phyloP scores from a whole-genome alignment of 2,113 vertebrate genomes.

The Hyla sarda region DNA sequence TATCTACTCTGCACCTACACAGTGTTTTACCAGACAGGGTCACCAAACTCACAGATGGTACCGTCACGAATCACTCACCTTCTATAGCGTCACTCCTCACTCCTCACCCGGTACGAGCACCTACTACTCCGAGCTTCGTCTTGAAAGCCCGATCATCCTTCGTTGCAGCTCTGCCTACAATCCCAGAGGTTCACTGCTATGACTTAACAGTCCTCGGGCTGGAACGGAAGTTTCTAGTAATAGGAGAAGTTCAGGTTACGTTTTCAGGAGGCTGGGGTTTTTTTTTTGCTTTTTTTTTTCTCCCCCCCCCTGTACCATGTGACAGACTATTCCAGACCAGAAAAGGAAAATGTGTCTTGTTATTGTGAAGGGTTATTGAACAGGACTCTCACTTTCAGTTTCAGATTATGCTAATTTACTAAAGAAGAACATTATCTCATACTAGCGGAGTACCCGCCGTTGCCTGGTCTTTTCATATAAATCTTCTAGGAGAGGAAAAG shows the following conservation, averaged over 20 bases:
- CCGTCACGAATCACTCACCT: conserved; percentile 7
- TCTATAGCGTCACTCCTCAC: neutral
- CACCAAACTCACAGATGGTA: too few relatives aligned
- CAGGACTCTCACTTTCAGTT: too few relatives aligned
- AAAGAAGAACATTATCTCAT: too few relatives aligned
- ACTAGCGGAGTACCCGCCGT: too few relatives aligned
- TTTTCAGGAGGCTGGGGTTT: conserved; percentile 65
- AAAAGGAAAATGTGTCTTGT: neutral
- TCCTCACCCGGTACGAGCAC: neutral
- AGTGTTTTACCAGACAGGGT: neutral
- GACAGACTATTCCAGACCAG: conserved; percentile 46
- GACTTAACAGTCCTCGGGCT: conserved; percentile 57
- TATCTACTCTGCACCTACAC: neutral
- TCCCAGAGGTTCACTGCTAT: conserved; percentile 36
- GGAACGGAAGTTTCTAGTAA: conserved; percentile 66
- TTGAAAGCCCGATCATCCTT: neutral
- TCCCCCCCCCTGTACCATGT: conserved; percentile 62
- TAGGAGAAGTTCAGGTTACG: conserved; percentile 67
- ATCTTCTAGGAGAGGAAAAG: too few relatives aligned
- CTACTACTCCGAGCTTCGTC: neutral
- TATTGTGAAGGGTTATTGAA: neutral
- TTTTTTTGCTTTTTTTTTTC: too few relatives aligned
- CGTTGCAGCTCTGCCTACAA: neutral
- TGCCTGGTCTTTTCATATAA: too few relatives aligned
- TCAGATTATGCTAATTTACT: too few relatives aligned